Conservation (phyloP, 1,140 invertebrate species). For the Calosoma granatense region DNA sequence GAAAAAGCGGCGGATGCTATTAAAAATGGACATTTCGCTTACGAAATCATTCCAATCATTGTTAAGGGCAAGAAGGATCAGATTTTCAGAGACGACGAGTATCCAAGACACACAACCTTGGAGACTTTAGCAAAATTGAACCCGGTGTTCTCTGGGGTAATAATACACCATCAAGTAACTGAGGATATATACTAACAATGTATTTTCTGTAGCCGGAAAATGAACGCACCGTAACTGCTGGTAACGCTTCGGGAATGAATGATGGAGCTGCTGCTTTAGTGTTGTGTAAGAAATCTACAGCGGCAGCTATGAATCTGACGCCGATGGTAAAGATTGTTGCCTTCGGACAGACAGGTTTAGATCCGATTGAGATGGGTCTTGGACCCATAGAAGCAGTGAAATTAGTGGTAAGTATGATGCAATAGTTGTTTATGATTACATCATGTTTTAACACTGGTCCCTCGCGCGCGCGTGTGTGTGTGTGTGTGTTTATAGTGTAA, state of each 20-base stretch:
- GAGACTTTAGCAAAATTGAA: constrained; percentile 50
- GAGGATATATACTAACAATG: too few relatives aligned
- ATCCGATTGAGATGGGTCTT: constrained; percentile 66
- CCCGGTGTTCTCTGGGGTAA: constrained; percentile 54
- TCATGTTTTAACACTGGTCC: not conserved
- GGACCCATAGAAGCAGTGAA: constrained; percentile 61
- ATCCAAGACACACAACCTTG: constrained; percentile 50
- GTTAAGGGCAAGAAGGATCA: too few relatives aligned
- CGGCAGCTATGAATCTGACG: constrained; percentile 33
- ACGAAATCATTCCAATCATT: constrained; percentile 63
- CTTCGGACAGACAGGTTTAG: constrained; percentile 54
- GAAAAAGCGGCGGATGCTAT: constrained; percentile 54
- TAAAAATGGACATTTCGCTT: constrained; percentile 51
- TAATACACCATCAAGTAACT: too few relatives aligned
- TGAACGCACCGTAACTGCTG: constrained; percentile 48
- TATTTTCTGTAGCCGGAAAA: constrained; percentile 49
- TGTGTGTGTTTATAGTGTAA: constrained; percentile 42
- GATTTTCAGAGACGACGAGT: too few relatives aligned
- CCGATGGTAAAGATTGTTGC: constrained; percentile 57
- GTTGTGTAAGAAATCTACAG: constrained; percentile 49
- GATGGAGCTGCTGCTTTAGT: constrained; percentile 79
- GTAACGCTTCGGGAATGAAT: constrained; percentile 74
- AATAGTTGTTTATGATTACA: constrained; percentile 8
- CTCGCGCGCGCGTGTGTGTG: not conserved
- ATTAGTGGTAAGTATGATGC: constrained; percentile 44